phyloP scores from a whole-genome alignment of 2,888 invertebrate genomes.

The Busseola fusca region DNA sequence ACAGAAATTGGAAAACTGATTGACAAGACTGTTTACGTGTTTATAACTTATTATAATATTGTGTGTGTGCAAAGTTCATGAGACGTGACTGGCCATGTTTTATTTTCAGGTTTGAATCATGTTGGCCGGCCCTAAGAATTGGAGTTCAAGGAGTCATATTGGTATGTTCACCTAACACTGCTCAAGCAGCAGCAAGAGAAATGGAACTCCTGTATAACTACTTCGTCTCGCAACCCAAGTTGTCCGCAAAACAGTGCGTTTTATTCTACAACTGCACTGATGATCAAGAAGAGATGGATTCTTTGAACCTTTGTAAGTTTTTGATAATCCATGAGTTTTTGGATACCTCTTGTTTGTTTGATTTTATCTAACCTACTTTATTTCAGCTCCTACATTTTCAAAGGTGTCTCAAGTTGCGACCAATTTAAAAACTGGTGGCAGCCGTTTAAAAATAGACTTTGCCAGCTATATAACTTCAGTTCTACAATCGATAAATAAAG shows the following conservation, averaged over 20 bases:
- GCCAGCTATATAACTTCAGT: constrained; percentile 83
- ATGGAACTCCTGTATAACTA: constrained; percentile 91
- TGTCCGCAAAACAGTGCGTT: constrained; percentile 91
- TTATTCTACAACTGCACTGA: constrained; percentile 89
- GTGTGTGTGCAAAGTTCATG: background rate
- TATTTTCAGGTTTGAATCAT: constrained; percentile 90
- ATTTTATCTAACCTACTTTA: constrained; percentile 41
- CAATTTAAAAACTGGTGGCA: constrained; percentile 89
- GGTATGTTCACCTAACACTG: constrained; percentile 89
- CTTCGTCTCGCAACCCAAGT: constrained; percentile 91
- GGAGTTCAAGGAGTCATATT: constrained; percentile 92
- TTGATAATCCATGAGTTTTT: background rate
- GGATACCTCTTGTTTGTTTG: background rate
- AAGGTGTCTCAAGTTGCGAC: constrained; percentile 89
- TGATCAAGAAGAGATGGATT: constrained; percentile 82
- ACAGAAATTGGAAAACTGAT: background rate
- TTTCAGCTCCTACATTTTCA: constrained; percentile 89
- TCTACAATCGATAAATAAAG: constrained; percentile 80
- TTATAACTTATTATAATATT: too few species aligned
- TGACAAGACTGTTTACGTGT: background rate
- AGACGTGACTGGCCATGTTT: background rate
- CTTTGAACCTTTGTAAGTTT: constrained; percentile 87
- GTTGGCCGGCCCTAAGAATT: constrained; percentile 93
- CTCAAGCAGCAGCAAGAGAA: constrained; percentile 86
- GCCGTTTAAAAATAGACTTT: constrained; percentile 89